These are phyloP conservation scores for Chelmon rostratus DNA, from an alignment of 2,797 vertebrate species.

Conservation along the genomic window DNA sequence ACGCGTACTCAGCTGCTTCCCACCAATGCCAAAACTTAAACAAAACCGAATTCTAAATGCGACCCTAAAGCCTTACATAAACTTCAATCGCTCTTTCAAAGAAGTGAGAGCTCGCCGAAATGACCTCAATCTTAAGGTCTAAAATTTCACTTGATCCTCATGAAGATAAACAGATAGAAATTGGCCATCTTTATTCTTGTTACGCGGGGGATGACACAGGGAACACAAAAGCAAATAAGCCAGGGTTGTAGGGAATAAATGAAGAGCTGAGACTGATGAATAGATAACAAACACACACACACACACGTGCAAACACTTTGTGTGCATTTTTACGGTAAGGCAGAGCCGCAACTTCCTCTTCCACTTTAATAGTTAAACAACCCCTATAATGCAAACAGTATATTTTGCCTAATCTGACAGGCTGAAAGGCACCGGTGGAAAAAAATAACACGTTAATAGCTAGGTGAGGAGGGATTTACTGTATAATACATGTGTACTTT, in stretches of 20 bases:
- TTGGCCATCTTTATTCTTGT: not conserved
- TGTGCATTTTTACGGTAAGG: constrained; percentile 18
- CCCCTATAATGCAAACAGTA: constrained; percentile 50
- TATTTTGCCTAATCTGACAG: constrained; percentile 43
- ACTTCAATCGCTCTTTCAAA: not conserved
- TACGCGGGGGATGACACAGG: not conserved
- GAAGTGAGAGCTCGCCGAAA: not conserved
- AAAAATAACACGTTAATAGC: constrained; percentile 46
- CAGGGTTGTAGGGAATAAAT: constrained; percentile 35
- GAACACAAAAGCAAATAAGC: constrained; percentile 15
- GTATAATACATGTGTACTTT: constrained; percentile 45
- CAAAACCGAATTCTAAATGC: not conserved
- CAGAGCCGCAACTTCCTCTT: constrained; percentile 44
- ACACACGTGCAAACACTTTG: constrained; percentile 9
- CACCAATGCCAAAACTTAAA: not conserved
- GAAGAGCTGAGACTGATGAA: constrained; percentile 62
- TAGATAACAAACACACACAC: constrained; percentile 25
- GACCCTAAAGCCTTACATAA: not conserved
- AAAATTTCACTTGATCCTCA: not conserved
- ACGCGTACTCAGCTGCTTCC: constrained; percentile 2
- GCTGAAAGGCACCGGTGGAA: constrained; percentile 39
- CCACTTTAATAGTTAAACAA: constrained; percentile 47
- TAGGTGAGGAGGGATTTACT: constrained; percentile 71
- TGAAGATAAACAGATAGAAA: not conserved
- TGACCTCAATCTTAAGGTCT: not conserved